Percentiles rank a stretch among this genome's conserved stretches.
phyloP scores from a whole-genome alignment of 2,113 vertebrate species.

The Forbesichthys papilliferus region DNA sequence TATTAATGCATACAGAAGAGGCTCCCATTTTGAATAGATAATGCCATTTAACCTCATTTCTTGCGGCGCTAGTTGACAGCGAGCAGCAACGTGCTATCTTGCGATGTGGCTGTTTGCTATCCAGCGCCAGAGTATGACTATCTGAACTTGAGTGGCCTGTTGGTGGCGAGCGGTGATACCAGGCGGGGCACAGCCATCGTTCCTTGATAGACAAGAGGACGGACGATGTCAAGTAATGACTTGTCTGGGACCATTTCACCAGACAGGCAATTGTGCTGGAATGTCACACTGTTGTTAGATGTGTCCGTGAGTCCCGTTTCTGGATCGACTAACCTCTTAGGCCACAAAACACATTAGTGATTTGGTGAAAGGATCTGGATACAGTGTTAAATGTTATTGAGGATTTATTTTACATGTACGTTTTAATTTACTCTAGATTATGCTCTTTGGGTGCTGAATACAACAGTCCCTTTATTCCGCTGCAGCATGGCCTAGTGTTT shows the following conservation, averaged over 20 bases:
- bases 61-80: constrained; percentile 59
- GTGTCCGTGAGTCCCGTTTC: constrained; percentile 25
- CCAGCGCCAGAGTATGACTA: constrained; percentile 64
- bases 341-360: no score
- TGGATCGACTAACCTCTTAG: not conserved
- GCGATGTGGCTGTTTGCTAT: constrained; percentile 55
- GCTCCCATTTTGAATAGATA: constrained; percentile 64
- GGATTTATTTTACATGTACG: no score
- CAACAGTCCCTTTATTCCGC: constrained; percentile 30
- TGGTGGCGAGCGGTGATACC: constrained; percentile 37
- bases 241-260: constrained; percentile 42
- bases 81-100: constrained; percentile 59
- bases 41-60: constrained; percentile 74
- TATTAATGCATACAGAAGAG: constrained; percentile 73
- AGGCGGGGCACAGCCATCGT: constrained; percentile 55
- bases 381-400: not conserved
- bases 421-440: not conserved
- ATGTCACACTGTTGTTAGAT: constrained; percentile 50
- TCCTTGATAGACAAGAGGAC: constrained; percentile 47
- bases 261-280: constrained; percentile 49
- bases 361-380: no score
- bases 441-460: constrained; percentile 12
- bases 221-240: constrained; percentile 66
- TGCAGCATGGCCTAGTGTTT: constrained; percentile 34
- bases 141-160: constrained; percentile 64